A percentile compares a stretch with the other conserved stretches of the same genome.
These are phyloP conservation scores for Thalpophila matura DNA, from an alignment of 2,888 invertebrate genomes.

Conservation along the genomic window DNA sequence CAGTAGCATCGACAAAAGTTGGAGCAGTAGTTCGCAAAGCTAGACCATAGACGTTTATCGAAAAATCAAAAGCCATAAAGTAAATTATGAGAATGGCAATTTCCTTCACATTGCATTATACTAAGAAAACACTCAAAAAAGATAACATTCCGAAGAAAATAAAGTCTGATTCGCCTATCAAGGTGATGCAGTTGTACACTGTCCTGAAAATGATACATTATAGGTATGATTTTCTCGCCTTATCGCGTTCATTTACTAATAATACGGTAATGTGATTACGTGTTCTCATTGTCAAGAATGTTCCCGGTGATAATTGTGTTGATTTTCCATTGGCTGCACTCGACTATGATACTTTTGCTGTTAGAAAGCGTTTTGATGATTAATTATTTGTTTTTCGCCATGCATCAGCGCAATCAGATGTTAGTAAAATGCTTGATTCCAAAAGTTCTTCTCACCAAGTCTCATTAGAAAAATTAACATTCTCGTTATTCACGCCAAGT, in stretches of 20 bases:
- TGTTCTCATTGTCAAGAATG: constrained; percentile 22
- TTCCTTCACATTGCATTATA: constrained; percentile 6
- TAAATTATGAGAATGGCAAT: constrained; percentile 1
- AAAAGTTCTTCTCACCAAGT: no score
- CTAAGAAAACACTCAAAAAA: not conserved
- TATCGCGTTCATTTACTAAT: constrained; percentile 38
- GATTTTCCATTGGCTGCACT: constrained; percentile 31
- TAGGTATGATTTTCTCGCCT: constrained; percentile 29
- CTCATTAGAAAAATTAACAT: no score
- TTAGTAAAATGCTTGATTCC: not conserved
- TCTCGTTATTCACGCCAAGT: no score
- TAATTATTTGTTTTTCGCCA: constrained; percentile 15
- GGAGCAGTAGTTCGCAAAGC: not conserved
- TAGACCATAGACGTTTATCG: not conserved
- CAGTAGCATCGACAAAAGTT: not conserved
- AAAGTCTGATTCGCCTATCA: constrained; percentile 24
- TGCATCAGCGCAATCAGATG: not conserved
- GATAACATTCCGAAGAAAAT: constrained; percentile 7
- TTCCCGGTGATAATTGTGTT: constrained; percentile 26
- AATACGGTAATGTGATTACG: constrained; percentile 31
- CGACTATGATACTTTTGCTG: not conserved
- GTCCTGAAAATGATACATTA: constrained; percentile 37
- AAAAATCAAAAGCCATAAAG: not conserved
- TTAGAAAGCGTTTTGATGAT: constrained; percentile 14
- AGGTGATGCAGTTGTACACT: not conserved